Conservation (phyloP, 2,888 invertebrate genomes). For the Nasonovia ribisnigri region DNA sequence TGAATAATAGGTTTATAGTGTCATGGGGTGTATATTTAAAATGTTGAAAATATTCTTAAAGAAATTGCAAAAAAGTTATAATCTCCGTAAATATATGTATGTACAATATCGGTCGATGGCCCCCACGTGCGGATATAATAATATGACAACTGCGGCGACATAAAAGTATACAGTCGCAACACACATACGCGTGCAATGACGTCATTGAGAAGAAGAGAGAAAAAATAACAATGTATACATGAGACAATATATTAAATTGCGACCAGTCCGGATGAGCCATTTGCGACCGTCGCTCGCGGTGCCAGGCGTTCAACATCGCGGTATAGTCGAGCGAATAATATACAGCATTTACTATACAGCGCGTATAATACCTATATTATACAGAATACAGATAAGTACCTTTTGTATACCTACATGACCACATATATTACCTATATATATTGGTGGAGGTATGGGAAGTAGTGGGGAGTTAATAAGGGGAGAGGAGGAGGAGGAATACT, state of each 20-base stretch:
- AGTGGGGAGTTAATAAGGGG: neutral
- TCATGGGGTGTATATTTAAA: neutral
- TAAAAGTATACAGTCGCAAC: neutral
- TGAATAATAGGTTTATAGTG: neutral
- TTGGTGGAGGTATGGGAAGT: neutral
- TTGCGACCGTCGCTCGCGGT: slow-evolving; percentile 2
- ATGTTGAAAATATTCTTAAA: neutral
- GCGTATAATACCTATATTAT: neutral
- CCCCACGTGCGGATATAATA: neutral
- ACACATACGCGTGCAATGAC: slow-evolving; percentile 4
- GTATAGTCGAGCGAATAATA: neutral
- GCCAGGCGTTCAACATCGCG: slow-evolving; percentile 4
- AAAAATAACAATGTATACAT: neutral
- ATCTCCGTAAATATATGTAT: neutral
- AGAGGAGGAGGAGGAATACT: slow-evolving; percentile 41
- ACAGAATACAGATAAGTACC: neutral
- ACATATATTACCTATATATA: neutral
- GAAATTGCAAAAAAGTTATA: neutral
- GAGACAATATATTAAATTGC: slow-evolving; percentile 15
- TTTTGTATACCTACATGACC: neutral
- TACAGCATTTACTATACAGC: neutral
- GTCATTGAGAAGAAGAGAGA: slow-evolving; percentile 22
- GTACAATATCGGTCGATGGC: slow-evolving; percentile 43
- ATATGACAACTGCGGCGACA: neutral
- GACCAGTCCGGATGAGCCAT: slow-evolving; percentile 35